Evolutionary conservation across 1,140 invertebrate species (phyloP), one percentile per base, ranked within the genome.

Genomic region (Drosophila lacertosa): DNA sequence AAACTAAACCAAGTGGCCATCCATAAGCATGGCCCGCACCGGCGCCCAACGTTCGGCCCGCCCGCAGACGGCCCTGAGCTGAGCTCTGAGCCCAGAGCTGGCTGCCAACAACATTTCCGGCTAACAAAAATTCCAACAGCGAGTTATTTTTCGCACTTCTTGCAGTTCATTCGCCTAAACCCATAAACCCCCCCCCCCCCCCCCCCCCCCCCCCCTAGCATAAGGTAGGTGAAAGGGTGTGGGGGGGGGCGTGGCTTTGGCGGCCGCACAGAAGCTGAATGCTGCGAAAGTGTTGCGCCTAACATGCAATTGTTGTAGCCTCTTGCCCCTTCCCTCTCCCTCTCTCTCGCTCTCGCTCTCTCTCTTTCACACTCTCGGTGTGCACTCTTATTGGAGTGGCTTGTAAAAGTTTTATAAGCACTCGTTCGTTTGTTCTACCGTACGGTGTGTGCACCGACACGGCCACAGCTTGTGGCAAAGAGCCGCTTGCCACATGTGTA

Each of bases 361-460:
- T 5, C 45, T n/a, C n/a, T n/a, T n/a, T n/a, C n/a, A 33, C 6
- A 3, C 29, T 15, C 42, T 59, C 24, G 22, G 48, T 33, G n/a
- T 35, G 47, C 54, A 45, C 35, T n/a, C 51, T 57, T 71, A 50
- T 55, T 69, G 18, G 78, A 82, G 78, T 82, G 80, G 80, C 80
- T 84, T 83, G 80, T 83, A 84, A 86, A 84, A 84, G 81, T 84
- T 84, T 86, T 74, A n/a, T n/a, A 84, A 84, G 81, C 86, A 84
- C 80, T 80, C 48, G 15, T 66, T 59, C 54, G 44, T 57, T 64
- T 40, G 48, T 54, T 63, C 48, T 48, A 50, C 22, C 70, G 74
- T 71, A 71, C 73, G 47, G 69, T 45, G 47, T 39, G 55, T 29
- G 66, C 72, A 58, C 37, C 15, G 26, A 42, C 53, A 42, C 35